A percentile compares a stretch with the other conserved stretches of the same genome.
Conservation (phyloP, 2,113 vertebrate species). For the Macrotis lagotis region DNA sequence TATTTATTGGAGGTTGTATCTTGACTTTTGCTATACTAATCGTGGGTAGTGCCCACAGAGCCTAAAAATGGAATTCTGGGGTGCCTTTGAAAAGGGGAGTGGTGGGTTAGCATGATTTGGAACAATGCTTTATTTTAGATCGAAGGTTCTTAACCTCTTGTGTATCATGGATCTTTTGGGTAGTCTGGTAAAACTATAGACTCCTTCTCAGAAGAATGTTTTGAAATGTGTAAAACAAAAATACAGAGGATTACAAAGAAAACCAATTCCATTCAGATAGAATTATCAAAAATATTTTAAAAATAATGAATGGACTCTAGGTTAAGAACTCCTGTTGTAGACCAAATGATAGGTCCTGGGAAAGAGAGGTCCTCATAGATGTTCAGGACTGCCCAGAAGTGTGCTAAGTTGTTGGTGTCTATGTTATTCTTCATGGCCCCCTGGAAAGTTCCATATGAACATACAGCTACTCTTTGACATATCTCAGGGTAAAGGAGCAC, state of each 20-base stretch:
- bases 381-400: background rate
- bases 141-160: background rate
- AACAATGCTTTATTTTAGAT: background rate
- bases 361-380: background rate
- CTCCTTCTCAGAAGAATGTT: background rate
- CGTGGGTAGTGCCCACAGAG: background rate
- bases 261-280: slow-evolving; percentile 7
- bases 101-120: background rate
- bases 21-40: background rate
- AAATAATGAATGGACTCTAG: slow-evolving; percentile 12
- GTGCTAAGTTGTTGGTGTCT: background rate
- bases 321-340: background rate
- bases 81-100: background rate
- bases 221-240: background rate
- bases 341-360: background rate
- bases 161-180: background rate
- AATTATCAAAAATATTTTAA: slow-evolving; percentile 8
- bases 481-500: background rate
- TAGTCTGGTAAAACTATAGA: background rate
- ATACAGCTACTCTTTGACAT: background rate
- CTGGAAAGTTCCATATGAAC: slow-evolving; percentile 41
- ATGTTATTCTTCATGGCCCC: background rate
- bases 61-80: background rate
- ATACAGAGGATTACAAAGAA: background rate
- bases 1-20: background rate